Percentiles rank a stretch among this genome's conserved stretches.
phyloP scores from a whole-genome alignment of 2,113 vertebrate species.

The Crotalus horridus region DNA sequence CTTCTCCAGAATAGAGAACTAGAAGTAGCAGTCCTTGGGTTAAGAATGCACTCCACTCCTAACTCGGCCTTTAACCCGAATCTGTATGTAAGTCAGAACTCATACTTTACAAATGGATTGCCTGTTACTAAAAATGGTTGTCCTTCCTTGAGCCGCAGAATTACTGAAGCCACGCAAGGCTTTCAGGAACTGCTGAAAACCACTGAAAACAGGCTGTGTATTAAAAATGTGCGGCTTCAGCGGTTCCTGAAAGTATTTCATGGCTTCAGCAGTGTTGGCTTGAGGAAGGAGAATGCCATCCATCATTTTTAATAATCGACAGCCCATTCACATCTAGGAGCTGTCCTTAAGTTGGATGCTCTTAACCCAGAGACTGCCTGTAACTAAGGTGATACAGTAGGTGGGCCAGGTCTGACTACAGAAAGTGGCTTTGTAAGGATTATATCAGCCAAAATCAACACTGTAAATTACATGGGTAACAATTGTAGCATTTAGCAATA shows the following conservation, averaged over 20 bases:
- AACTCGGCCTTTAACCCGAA: background rate
- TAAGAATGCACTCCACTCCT: background rate
- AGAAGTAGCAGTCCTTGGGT: background rate
- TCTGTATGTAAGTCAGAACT: background rate
- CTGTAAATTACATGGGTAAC: background rate
- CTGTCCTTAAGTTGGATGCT: background rate
- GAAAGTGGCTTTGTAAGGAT: background rate
- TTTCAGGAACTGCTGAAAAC: background rate
- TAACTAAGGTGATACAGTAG: background rate
- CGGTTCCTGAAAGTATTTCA: background rate
- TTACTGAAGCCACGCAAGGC: background rate
- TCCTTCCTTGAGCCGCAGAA: background rate
- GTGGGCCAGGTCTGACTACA: background rate
- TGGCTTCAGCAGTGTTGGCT: background rate
- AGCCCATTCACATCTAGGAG: background rate
- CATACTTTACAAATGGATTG: background rate
- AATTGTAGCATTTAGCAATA: background rate
- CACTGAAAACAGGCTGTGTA: background rate
- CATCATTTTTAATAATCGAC: background rate
- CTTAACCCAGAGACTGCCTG: background rate
- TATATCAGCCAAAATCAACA: background rate
- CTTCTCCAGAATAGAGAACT: background rate
- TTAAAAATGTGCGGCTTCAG: background rate
- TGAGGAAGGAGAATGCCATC: background rate
- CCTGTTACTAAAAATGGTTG: background rate